phyloP scores from a whole-genome alignment of 2,888 invertebrate genomes.

The Tetramorium bicarinatum region DNA sequence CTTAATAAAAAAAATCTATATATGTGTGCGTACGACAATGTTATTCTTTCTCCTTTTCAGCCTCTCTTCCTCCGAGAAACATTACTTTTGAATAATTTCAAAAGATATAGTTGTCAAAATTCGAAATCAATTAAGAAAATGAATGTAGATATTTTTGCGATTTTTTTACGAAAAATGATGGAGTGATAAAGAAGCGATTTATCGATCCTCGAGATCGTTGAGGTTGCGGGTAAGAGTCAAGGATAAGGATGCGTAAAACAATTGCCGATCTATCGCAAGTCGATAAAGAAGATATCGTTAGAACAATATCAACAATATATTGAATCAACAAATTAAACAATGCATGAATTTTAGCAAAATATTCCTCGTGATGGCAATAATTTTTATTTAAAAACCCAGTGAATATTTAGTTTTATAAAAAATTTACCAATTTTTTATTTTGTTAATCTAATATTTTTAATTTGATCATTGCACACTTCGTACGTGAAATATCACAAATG shows the following conservation, averaged over 20 bases:
- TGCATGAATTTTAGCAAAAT: background rate
- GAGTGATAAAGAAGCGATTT: conserved; percentile 11
- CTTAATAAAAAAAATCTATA: conserved; percentile 78
- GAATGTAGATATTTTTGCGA: background rate
- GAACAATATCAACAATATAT: background rate
- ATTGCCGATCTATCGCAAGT: conserved; percentile 33
- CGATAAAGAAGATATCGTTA: conserved; percentile 42
- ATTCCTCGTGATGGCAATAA: background rate
- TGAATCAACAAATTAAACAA: background rate
- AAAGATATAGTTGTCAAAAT: background rate
- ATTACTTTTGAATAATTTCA: background rate
- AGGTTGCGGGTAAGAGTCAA: background rate
- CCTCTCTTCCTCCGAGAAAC: background rate
- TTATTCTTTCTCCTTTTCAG: conserved; percentile 25
- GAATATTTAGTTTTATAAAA: background rate
- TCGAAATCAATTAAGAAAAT: background rate
- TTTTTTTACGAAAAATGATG: no score
- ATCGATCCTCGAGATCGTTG: conserved; percentile 26
- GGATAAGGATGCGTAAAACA: background rate
- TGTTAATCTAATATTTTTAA: background rate
- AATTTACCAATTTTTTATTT: background rate
- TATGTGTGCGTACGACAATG: conserved; percentile 57
- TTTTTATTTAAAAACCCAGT: background rate
- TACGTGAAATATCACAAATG: background rate
- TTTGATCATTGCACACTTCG: background rate